These are phyloP conservation scores for Drosophila sp. DNA, from an alignment of 1,140 invertebrate species.

Conservation along the genomic window DNA sequence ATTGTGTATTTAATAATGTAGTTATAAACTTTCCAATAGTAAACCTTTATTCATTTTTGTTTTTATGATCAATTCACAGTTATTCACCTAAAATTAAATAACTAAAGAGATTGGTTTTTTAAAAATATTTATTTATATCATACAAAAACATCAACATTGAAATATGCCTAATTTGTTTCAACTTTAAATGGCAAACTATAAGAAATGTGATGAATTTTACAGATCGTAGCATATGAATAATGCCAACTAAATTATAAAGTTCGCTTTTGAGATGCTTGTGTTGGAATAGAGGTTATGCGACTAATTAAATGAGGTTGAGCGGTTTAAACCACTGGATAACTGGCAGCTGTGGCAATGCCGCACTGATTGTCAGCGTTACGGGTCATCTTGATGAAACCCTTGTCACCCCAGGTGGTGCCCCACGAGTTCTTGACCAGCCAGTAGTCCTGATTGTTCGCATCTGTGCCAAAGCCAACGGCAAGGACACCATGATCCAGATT, in stretches of 20 bases:
- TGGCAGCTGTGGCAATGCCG: constrained; percentile 93
- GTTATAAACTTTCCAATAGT: neutral
- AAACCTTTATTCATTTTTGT: no score
- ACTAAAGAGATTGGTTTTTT: neutral
- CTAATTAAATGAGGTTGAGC: constrained; percentile 44
- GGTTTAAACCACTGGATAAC: constrained; percentile 92
- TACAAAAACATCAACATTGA: constrained; percentile 53
- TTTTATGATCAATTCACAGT: no score
- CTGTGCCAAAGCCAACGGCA: constrained; percentile 88
- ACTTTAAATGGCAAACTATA: constrained; percentile 39
- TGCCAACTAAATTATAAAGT: constrained; percentile 54
- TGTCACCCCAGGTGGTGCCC: constrained; percentile 92
- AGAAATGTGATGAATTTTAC: constrained; percentile 27
- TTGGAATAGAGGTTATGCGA: constrained; percentile 48
- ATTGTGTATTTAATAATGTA: neutral
- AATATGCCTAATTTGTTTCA: constrained; percentile 42
- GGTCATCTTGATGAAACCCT: constrained; percentile 96
- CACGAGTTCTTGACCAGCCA: constrained; percentile 91
- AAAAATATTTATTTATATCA: constrained; percentile 41
- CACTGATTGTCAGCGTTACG: constrained; percentile 95
- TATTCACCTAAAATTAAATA: neutral
- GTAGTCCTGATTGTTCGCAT: constrained; percentile 87
- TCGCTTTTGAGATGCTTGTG: constrained; percentile 66
- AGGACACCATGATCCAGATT: constrained; percentile 94
- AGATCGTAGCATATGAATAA: constrained; percentile 10